These are phyloP conservation scores for Temnothorax longispinosus DNA, from an alignment of 1,140 invertebrate genomes.

Conservation along the genomic window DNA sequence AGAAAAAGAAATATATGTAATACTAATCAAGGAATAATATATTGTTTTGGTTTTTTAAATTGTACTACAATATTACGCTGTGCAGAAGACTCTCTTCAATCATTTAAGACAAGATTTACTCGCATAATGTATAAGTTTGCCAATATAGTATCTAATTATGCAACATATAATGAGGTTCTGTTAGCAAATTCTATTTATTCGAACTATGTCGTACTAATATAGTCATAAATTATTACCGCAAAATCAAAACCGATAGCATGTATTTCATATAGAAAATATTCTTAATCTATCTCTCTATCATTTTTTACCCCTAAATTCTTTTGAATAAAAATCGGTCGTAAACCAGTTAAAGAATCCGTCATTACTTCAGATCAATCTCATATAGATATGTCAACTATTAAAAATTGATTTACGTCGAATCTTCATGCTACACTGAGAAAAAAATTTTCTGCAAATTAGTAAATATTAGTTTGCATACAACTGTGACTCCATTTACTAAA, in stretches of 20 bases:
- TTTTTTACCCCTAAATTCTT: neutral
- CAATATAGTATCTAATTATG: neutral
- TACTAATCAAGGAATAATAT: neutral
- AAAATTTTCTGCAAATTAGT: too few relatives aligned
- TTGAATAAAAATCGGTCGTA: neutral
- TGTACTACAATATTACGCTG: neutral
- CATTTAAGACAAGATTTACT: neutral
- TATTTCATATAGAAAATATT: neutral
- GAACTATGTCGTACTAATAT: neutral
- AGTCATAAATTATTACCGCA: neutral
- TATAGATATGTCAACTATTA: neutral
- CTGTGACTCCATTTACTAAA: too few relatives aligned
- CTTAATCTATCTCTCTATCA: neutral
- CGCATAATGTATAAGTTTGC: neutral
- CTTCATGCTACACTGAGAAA: neutral
- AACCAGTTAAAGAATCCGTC: neutral
- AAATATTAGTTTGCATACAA: too few relatives aligned
- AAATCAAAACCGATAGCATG: neutral
- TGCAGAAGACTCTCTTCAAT: neutral
- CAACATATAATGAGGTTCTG: slow-evolving; percentile 2
- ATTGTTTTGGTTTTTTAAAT: neutral
- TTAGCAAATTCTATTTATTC: neutral
- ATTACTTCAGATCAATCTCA: neutral
- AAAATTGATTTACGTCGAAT: neutral
- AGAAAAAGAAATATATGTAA: neutral